Evolutionary conservation across 2,888 invertebrate genomes (phyloP).

Genomic region (Diarsia dahlii): DNA sequence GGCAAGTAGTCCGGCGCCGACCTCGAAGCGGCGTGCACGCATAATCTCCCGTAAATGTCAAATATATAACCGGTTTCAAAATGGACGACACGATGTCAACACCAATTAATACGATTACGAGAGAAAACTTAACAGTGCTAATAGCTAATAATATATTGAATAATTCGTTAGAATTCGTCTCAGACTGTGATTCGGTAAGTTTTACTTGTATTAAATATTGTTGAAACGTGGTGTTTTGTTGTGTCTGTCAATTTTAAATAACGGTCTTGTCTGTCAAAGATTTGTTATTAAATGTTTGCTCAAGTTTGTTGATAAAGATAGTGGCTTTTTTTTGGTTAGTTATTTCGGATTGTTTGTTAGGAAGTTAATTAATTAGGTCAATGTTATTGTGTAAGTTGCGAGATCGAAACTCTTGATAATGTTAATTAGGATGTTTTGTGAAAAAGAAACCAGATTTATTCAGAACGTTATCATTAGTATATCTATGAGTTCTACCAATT

Average conservation of each 20-base stretch:
- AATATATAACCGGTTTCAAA: constrained; percentile 44
- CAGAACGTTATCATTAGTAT: neutral
- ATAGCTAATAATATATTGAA: constrained; percentile 82
- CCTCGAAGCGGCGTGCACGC: constrained; percentile 33
- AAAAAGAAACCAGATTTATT: neutral
- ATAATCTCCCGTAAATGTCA: neutral
- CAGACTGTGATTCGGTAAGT: constrained; percentile 77
- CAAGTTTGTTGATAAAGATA: constrained; percentile 19
- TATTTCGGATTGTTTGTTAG: neutral
- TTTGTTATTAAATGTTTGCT: constrained; percentile 9
- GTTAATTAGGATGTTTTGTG: neutral
- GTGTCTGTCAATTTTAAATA: constrained; percentile 32
- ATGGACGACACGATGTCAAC: constrained; percentile 78
- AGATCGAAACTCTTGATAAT: neutral
- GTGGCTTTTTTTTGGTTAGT: neutral
- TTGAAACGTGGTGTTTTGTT: neutral
- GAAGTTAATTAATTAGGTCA: neutral
- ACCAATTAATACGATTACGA: constrained; percentile 78
- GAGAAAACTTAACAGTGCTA: constrained; percentile 78
- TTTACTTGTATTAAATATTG: neutral
- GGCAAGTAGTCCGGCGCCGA: constrained; percentile 30
- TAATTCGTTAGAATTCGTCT: constrained; percentile 77
- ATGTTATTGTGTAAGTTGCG: neutral
- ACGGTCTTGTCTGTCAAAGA: constrained; percentile 27
- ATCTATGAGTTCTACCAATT: neutral